Conservation (phyloP, 2,888 invertebrate species). For the Xestia rhomboidea region DNA sequence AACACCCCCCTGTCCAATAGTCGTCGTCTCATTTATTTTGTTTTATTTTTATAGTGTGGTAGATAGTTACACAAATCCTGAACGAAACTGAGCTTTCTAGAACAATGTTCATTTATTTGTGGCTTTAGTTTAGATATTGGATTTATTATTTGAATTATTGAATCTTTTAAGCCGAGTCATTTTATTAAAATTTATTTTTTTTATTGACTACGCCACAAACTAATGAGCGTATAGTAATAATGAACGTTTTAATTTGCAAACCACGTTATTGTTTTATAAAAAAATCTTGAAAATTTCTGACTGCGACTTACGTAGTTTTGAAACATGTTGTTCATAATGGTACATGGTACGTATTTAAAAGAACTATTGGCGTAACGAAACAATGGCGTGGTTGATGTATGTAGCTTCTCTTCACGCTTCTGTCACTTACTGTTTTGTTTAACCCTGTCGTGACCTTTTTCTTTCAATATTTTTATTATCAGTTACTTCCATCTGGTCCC, state of each 20-base stretch:
- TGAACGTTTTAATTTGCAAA: conserved; percentile 78
- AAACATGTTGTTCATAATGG: too few relatives aligned
- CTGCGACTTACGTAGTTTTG: background rate
- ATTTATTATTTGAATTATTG: conserved; percentile 2
- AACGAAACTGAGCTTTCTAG: conserved; percentile 88
- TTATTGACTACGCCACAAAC: conserved; percentile 76
- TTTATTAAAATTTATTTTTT: background rate
- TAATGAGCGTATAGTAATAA: conserved; percentile 83
- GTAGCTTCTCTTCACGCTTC: conserved; percentile 84
- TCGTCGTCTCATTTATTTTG: conserved; percentile 64
- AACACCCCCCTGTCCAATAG: conserved; percentile 64
- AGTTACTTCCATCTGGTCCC: conserved; percentile 78
- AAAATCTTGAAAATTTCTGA: conserved; percentile 17
- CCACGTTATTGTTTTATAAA: conserved; percentile 79
- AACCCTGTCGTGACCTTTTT: conserved; percentile 85
- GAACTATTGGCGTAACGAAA: conserved; percentile 65
- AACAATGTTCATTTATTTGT: conserved; percentile 85
- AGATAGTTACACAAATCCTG: conserved; percentile 86
- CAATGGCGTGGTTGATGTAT: conserved; percentile 78
- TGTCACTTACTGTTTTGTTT: conserved; percentile 86
- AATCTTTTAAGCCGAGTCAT: background rate
- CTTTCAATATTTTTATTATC: conserved; percentile 65
- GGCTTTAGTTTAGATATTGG: conserved; percentile 63
- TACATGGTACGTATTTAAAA: background rate
- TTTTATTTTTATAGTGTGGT: conserved; percentile 75